phyloP scores from a whole-genome alignment of 1,140 invertebrate genomes.

The Campoletis sonorensis region DNA sequence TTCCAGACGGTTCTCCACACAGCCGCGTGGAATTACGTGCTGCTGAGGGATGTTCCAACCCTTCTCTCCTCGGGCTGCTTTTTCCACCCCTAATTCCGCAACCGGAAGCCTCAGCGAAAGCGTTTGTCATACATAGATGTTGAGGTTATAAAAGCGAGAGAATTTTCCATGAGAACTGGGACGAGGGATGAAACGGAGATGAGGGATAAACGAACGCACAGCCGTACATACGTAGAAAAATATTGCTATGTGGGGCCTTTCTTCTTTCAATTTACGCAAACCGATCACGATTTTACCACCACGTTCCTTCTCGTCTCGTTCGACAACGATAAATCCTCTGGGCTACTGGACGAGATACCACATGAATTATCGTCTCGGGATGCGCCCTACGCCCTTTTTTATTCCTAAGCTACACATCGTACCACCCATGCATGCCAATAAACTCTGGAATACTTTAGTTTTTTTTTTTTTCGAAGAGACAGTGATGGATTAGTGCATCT shows the following conservation, averaged over 20 bases:
- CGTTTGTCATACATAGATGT: background rate
- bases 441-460: background rate
- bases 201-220: no score
- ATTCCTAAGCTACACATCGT: background rate
- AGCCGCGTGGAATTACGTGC: constrained; percentile 39
- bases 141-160: background rate
- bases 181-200: background rate
- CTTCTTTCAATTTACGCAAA: background rate
- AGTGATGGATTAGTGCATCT: background rate
- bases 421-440: background rate
- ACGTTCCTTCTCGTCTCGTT: constrained; percentile 2
- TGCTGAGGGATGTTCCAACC: background rate
- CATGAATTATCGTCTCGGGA: background rate
- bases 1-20: constrained; percentile 39
- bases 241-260: background rate
- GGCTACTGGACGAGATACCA: background rate
- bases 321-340: constrained; percentile 12
- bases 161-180: constrained; percentile 1
- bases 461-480: background rate
- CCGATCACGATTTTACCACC: constrained; percentile 9
- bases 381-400: background rate
- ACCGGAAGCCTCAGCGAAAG: background rate
- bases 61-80: background rate
- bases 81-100: background rate
- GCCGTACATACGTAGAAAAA: background rate